A percentile compares a stretch with the other conserved stretches of the same genome.
phyloP scores from a whole-genome alignment of 1,140 invertebrate species.

The Drosophila trapezifrons region DNA sequence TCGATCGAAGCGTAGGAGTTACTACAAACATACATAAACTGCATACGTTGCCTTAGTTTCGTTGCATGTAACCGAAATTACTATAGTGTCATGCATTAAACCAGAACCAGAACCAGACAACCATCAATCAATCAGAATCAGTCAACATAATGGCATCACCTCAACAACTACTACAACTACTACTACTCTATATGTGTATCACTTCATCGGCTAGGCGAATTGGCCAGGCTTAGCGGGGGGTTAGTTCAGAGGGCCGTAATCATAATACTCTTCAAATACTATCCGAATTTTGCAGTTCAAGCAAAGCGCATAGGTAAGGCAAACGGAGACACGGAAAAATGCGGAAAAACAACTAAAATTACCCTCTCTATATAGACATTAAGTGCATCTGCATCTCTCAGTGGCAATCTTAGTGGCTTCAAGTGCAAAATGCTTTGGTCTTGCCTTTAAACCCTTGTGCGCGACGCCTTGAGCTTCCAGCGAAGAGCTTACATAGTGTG shows the following conservation, averaged over 20 bases:
- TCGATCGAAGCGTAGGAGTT: conserved; percentile 30
- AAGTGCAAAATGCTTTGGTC: conserved; percentile 67
- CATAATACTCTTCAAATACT: conserved; percentile 6
- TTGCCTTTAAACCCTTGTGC: conserved; percentile 54
- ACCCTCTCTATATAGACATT: conserved; percentile 24
- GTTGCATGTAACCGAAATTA: conserved; percentile 46
- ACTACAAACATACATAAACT: conserved; percentile 16
- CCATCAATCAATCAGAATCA: conserved; percentile 41
- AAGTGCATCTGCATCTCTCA: conserved; percentile 49
- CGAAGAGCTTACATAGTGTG: conserved; percentile 65
- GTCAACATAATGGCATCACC: conserved; percentile 27
- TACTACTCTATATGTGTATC: background rate
- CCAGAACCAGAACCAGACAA: conserved; percentile 27
- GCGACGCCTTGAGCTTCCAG: conserved; percentile 61
- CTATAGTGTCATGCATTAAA: conserved; percentile 32
- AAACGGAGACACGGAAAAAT: conserved; percentile 18
- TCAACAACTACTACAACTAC: background rate
- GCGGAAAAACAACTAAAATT: conserved; percentile 5
- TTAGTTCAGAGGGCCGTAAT: conserved; percentile 22
- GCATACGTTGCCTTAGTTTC: conserved; percentile 42
- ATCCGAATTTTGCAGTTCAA: conserved; percentile 41
- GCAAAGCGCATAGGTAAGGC: conserved; percentile 47
- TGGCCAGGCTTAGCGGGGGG: conserved; percentile 26
- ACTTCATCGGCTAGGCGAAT: conserved; percentile 35
- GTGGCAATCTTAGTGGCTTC: conserved; percentile 53